phyloP scores from a whole-genome alignment of 2,113 vertebrate genomes.

The Tyto alba region DNA sequence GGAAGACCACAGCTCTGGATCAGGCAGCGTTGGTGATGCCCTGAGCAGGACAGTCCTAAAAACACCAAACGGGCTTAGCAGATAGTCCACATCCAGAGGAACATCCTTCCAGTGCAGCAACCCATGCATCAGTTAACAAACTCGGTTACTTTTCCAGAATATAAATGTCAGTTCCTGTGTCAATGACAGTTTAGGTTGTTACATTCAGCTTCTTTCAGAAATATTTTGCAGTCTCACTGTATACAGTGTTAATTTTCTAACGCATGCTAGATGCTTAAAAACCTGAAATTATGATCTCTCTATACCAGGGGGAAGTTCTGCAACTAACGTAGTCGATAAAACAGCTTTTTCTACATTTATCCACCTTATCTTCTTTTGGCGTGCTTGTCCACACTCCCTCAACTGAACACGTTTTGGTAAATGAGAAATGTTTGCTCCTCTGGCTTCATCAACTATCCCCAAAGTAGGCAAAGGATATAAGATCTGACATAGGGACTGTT shows the following conservation, averaged over 20 bases:
- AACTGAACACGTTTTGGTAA: neutral
- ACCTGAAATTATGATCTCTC: neutral
- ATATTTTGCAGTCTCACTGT: neutral
- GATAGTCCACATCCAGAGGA: neutral
- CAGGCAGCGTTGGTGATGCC: neutral
- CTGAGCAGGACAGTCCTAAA: neutral
- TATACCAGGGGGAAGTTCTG: neutral
- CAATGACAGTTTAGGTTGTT: neutral
- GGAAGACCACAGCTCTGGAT: neutral
- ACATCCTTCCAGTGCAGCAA: neutral
- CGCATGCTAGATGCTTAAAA: neutral
- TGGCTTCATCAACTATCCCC: neutral
- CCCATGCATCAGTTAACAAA: neutral
- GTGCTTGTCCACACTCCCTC: neutral
- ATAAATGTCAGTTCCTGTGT: neutral
- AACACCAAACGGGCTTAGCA: neutral
- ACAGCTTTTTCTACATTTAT: neutral
- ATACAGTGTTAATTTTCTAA: neutral
- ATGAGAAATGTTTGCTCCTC: neutral
- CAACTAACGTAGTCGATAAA: neutral
- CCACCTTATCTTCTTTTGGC: neutral
- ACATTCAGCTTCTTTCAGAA: neutral
- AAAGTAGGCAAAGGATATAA: neutral
- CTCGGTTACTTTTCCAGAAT: neutral
- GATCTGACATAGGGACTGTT: neutral